phyloP scores from a whole-genome alignment of 2,113 vertebrate genomes.

The Acanthochromis polyacanthus region DNA sequence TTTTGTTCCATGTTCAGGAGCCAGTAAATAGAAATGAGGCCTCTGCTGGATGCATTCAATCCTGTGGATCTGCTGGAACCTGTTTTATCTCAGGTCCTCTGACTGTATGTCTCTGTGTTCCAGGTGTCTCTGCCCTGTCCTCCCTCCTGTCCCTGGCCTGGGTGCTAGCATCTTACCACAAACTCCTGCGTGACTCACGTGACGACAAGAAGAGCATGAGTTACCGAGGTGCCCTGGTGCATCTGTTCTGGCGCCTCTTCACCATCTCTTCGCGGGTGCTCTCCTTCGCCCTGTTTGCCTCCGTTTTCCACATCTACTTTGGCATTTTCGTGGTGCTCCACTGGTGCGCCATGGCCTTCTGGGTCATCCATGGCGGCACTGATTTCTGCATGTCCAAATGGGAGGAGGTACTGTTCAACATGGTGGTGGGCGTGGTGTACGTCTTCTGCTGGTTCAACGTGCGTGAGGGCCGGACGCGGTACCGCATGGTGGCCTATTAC shows the following conservation, averaged over 20 bases:
- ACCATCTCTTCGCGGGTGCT: slow-evolving; percentile 99
- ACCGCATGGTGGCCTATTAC: slow-evolving; percentile 98
- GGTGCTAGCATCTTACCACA: slow-evolving; percentile 99
- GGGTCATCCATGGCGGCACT: slow-evolving; percentile 99
- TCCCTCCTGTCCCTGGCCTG: slow-evolving; percentile 99
- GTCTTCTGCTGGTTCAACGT: slow-evolving; percentile 99
- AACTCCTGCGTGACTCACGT: slow-evolving; percentile 98
- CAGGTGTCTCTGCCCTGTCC: slow-evolving; percentile 96
- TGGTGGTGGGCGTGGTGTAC: slow-evolving; percentile 99
- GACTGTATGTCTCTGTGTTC: slow-evolving; percentile 64
- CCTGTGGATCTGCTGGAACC: too few species aligned
- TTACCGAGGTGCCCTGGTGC: slow-evolving; percentile 97
- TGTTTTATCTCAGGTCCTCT: slow-evolving; percentile 14
- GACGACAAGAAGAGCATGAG: slow-evolving; percentile 99
- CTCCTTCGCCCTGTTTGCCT: slow-evolving; percentile 99
- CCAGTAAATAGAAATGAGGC: too few species aligned
- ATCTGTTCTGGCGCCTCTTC: slow-evolving; percentile 98
- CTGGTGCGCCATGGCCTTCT: slow-evolving; percentile 99
- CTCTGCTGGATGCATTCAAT: too few species aligned
- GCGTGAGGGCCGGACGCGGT: slow-evolving; percentile 98
- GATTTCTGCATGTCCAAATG: slow-evolving; percentile 99
- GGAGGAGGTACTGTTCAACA: slow-evolving; percentile 99
- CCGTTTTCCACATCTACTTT: slow-evolving; percentile 99
- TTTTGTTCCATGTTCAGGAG: too few species aligned
- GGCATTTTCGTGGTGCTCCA: slow-evolving; percentile 99